Evolutionary conservation across 2,113 vertebrate genomes (phyloP).

Genomic region (Grantiella picta): DNA sequence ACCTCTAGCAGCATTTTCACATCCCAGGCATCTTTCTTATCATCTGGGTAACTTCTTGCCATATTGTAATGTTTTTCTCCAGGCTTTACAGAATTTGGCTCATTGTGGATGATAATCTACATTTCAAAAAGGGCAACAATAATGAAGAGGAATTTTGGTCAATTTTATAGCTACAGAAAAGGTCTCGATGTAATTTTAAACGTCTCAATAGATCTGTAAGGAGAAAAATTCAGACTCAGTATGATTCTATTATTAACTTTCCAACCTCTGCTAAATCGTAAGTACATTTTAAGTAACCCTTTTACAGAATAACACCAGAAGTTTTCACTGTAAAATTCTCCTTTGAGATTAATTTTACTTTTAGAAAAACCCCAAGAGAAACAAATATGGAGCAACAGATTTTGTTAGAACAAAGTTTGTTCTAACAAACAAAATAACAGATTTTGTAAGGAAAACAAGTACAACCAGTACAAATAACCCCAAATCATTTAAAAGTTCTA

Average conservation of each 20-base stretch:
- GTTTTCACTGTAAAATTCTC: not conserved
- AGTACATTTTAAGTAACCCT: not conserved
- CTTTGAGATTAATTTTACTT: not conserved
- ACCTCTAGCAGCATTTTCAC: slow-evolving; percentile 95
- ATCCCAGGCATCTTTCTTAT: slow-evolving; percentile 88
- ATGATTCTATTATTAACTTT: not conserved
- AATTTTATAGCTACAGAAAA: slow-evolving; percentile 10
- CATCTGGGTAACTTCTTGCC: slow-evolving; percentile 79
- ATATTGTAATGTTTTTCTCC: slow-evolving; percentile 88
- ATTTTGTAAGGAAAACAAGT: not conserved
- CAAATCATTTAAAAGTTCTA: not conserved
- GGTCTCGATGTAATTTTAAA: not conserved
- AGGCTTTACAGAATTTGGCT: slow-evolving; percentile 67
- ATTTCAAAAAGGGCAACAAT: slow-evolving; percentile 46
- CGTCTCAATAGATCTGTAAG: not conserved
- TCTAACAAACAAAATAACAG: too few species aligned
- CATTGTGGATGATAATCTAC: slow-evolving; percentile 94
- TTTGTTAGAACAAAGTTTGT: too few species aligned
- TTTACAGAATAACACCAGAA: not conserved
- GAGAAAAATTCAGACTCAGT: not conserved
- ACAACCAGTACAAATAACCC: not conserved
- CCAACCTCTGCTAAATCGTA: not conserved
- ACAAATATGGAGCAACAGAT: too few species aligned
- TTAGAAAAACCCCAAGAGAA: not conserved
- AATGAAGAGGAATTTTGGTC: not conserved